A percentile compares a stretch with the other conserved stretches of the same genome.
Conservation (phyloP, 2,888 invertebrate genomes). For the Carcina quercana region DNA sequence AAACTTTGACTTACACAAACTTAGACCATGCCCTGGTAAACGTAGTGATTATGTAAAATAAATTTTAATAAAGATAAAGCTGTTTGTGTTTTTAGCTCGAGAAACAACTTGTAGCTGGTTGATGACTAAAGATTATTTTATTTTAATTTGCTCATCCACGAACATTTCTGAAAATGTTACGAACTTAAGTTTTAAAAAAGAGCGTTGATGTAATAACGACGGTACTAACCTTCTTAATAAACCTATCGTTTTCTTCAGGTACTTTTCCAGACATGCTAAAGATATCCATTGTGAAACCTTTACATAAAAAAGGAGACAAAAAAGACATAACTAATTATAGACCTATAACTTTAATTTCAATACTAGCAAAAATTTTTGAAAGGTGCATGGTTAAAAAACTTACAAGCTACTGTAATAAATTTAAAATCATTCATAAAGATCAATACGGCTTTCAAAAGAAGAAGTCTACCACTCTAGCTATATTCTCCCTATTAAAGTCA, state of each 20-base stretch:
- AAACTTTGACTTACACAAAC: too few relatives aligned
- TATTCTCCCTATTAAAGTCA: too few relatives aligned
- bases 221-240: conserved; percentile 12
- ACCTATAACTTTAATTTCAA: conserved; percentile 11
- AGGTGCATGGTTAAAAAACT: conserved; percentile 10
- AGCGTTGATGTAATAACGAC: conserved; percentile 2
- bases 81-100: too few relatives aligned
- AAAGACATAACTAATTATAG: conserved; percentile 10
- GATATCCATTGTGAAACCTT: conserved; percentile 5
- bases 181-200: conserved; percentile 2
- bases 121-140: too few relatives aligned
- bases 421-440: too few relatives aligned
- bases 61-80: too few relatives aligned
- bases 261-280: conserved; percentile 10
- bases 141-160: too few relatives aligned
- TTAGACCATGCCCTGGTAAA: too few relatives aligned
- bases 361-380: conserved; percentile 13
- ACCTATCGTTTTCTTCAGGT: conserved; percentile 10
- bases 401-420: conserved; percentile 12
- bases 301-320: conserved; percentile 9
- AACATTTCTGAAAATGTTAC: too few relatives aligned
- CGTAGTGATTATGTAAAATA: too few relatives aligned
- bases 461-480: conserved; percentile 9
- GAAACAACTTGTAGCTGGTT: too few relatives aligned
- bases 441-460: conserved; percentile 14